Conservation (phyloP, 2,888 invertebrate genomes). For the Cheilosia variabilis region DNA sequence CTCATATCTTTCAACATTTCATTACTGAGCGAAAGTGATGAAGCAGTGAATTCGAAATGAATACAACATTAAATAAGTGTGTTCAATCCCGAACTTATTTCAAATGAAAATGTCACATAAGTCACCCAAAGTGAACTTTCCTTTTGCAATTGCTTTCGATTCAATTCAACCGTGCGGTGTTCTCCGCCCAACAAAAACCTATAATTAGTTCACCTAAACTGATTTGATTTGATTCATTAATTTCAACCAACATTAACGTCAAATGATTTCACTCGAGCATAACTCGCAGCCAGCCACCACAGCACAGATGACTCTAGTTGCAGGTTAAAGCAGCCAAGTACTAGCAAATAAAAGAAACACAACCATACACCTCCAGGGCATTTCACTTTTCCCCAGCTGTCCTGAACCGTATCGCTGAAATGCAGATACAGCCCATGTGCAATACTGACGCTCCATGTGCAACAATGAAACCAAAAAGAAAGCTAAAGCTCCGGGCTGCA, state of each 20-base stretch:
- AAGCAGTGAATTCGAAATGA: too few relatives aligned
- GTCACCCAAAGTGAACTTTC: constrained; percentile 55
- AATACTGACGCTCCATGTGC: constrained; percentile 22
- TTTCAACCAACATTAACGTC: constrained; percentile 62
- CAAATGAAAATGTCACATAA: constrained; percentile 45
- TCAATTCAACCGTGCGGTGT: constrained; percentile 50
- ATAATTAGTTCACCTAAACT: constrained; percentile 72
- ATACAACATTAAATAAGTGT: not conserved
- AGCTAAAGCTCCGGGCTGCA: constrained; percentile 29
- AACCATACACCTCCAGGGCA: constrained; percentile 36
- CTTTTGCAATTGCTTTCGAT: constrained; percentile 30
- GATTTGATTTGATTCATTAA: constrained; percentile 70
- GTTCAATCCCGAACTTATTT: not conserved
- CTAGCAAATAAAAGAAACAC: constrained; percentile 33
- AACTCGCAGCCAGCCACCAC: constrained; percentile 10
- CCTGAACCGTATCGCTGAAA: constrained; percentile 36
- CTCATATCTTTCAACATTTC: too few relatives aligned
- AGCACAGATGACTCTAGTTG: constrained; percentile 12
- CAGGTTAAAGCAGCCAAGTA: constrained; percentile 40
- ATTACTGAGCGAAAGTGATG: too few relatives aligned
- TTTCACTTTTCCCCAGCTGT: constrained; percentile 59
- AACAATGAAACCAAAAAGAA: constrained; percentile 57
- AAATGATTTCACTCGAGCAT: constrained; percentile 61
- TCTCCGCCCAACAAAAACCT: constrained; percentile 35
- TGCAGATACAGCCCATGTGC: constrained; percentile 12